Percentiles rank a stretch among this genome's conserved stretches.
phyloP scores from a whole-genome alignment of 1,140 invertebrate species.

The Plectus sambesii region DNA sequence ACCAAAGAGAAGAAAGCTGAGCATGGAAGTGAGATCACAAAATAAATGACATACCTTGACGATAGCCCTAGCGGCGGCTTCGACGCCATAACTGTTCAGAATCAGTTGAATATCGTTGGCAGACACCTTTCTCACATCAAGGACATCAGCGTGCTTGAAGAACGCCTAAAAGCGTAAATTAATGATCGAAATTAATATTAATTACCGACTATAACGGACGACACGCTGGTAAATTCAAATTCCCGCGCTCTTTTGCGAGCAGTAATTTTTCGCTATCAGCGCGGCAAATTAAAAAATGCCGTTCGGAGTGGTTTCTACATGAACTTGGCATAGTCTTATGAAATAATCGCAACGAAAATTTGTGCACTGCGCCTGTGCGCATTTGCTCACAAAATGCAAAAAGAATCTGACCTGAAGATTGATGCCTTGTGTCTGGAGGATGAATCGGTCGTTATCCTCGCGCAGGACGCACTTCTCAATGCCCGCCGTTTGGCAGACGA shows the following conservation, averaged over 20 bases:
- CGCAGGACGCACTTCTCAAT: conserved; percentile 68
- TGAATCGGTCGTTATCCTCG: conserved; percentile 49
- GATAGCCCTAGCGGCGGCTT: conserved; percentile 79
- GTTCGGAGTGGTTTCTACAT: no score
- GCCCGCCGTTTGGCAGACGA: conserved; percentile 66
- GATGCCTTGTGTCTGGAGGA: conserved; percentile 82
- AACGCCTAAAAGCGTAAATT: conserved; percentile 57
- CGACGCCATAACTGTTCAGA: conserved; percentile 67
- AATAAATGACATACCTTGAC: conserved; percentile 51
- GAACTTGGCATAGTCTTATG: no score
- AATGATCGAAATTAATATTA: neutral
- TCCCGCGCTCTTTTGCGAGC: no score
- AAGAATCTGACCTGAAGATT: conserved; percentile 61
- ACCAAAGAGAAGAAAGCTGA: no score
- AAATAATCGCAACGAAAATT: no score
- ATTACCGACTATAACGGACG: neutral
- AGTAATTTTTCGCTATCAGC: no score
- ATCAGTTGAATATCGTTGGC: conserved; percentile 88
- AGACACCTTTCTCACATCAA: conserved; percentile 76
- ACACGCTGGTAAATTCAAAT: no score
- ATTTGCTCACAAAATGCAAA: no score
- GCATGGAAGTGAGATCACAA: no score
- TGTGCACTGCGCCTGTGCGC: no score
- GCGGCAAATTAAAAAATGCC: no score
- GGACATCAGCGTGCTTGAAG: conserved; percentile 63